These are phyloP conservation scores for Zele albiditarsus DNA, from an alignment of 2,888 invertebrate species.

Conservation along the genomic window DNA sequence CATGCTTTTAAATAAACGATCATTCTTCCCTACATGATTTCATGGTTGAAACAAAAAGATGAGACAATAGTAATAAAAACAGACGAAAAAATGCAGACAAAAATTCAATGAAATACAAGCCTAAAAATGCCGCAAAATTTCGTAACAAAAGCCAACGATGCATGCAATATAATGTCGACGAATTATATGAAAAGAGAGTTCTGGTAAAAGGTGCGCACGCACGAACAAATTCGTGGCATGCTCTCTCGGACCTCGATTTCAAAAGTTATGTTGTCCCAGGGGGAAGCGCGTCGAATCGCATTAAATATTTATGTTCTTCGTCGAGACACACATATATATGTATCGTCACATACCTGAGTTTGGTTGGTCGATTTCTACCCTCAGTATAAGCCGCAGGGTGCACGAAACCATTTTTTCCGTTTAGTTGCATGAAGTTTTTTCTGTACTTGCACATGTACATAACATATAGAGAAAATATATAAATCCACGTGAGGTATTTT, in stretches of 20 bases:
- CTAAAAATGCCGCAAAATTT: conserved; percentile 27
- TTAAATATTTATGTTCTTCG: conserved; percentile 54
- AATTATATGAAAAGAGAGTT: not conserved
- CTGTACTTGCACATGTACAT: not conserved
- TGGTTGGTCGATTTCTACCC: conserved; percentile 16
- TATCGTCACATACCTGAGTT: conserved; percentile 34
- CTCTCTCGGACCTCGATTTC: conserved; percentile 47
- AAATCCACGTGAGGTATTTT: not conserved
- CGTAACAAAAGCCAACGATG: conserved; percentile 35
- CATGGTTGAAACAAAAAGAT: not conserved
- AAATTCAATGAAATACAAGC: not conserved
- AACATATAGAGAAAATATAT: not conserved
- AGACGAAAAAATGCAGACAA: not conserved
- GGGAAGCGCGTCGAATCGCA: conserved; percentile 52
- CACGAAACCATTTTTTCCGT: conserved; percentile 36
- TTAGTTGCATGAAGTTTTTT: not conserved
- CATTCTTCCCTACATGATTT: not conserved
- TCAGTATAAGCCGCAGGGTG: conserved; percentile 26
- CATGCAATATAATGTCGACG: conserved; percentile 22
- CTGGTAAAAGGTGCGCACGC: conserved; percentile 30
- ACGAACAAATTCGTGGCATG: conserved; percentile 47
- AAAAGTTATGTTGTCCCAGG: conserved; percentile 52
- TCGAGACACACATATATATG: conserved; percentile 32
- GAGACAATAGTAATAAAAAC: not conserved
- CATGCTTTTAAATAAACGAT: not conserved